Percentiles rank a stretch among this genome's conserved stretches.
Evolutionary conservation across 2,888 invertebrate species (phyloP).

Genomic region (Trachelus tabidus): DNA sequence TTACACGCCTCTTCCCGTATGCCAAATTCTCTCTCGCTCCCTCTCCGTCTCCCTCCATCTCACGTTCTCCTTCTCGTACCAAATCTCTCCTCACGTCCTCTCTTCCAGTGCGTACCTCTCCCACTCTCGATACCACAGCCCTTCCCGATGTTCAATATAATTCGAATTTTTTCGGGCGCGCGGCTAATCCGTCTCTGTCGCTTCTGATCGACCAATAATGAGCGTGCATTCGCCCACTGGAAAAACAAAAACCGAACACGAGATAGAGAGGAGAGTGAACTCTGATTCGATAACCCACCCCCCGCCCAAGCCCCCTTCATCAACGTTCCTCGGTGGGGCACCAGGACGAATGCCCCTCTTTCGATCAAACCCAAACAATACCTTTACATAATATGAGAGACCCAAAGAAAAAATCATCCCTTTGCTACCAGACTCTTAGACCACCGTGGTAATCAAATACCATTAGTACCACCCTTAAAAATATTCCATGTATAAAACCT

Average conservation of each 20-base stretch:
- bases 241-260: not conserved
- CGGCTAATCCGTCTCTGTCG: conserved; percentile 25
- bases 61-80: not conserved
- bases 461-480: not conserved
- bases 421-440: not conserved
- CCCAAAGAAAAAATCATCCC: not conserved
- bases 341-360: not conserved
- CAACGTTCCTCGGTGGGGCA: not conserved
- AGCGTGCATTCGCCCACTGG: conserved; percentile 1
- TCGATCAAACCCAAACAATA: not conserved
- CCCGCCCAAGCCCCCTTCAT: not conserved
- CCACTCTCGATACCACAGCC: not conserved
- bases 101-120: not conserved
- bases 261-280: conserved; percentile 12
- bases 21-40: not conserved
- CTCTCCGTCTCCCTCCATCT: not conserved
- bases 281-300: not conserved
- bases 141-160: conserved; percentile 27
- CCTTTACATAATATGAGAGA: not conserved
- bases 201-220: conserved; percentile 24
- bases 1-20: not conserved
- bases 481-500: not conserved
- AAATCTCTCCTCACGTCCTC: not conserved
- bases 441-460: not conserved
- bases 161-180: conserved; percentile 20